Evolutionary conservation across 1,140 invertebrate species (phyloP), one percentile per base, ranked within the genome.

Genomic region (Sarcophaga bullata): DNA sequence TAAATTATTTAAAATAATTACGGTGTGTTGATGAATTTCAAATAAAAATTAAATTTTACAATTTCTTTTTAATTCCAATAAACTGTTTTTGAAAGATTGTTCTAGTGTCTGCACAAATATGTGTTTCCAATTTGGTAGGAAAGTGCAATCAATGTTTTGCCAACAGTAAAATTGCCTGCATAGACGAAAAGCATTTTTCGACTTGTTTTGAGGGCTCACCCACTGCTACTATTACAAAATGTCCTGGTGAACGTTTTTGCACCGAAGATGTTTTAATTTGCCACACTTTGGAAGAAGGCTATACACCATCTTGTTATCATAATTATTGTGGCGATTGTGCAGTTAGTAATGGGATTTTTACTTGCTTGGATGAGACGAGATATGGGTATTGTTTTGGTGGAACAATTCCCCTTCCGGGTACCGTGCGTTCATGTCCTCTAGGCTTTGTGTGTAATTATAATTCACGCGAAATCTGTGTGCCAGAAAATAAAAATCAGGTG

Each of bases 321-420:
- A 50, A 82, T 48, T n/a, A 76, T 62, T 82, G 81, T 48, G 17
- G 25, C 8, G 11, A 47, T 54, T 82, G 81, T 75, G 19, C 25
- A 4, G 6, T 46, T 13, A 58, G 25, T 3, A 19, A 54, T 46
- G 81, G 81, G 0, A 9, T 13, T 7, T 82, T 82, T 19, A 50
- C 50, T 19, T 82, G 81, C 19, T 7, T 82, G 15, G 73, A 76
- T 76, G 73, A 82, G 25, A 82, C 81, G 3, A 58, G 19, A 46
- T 82, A 82, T 76, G 46, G 49, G 48, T 82, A 73, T 82, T 82
- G 81, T 49, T 82, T 76, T 76, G 81, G 73, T 48, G n/a, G 25
- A 15, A 37, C n/a, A 8, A 11, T 11, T 15, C 68, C 81, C 9
- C 6, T 50, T 13, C 5, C 11, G 8, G 50, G 48, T 6, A 3